Conservation (phyloP, 2,888 invertebrate genomes). For the Diplolepis rosae region DNA sequence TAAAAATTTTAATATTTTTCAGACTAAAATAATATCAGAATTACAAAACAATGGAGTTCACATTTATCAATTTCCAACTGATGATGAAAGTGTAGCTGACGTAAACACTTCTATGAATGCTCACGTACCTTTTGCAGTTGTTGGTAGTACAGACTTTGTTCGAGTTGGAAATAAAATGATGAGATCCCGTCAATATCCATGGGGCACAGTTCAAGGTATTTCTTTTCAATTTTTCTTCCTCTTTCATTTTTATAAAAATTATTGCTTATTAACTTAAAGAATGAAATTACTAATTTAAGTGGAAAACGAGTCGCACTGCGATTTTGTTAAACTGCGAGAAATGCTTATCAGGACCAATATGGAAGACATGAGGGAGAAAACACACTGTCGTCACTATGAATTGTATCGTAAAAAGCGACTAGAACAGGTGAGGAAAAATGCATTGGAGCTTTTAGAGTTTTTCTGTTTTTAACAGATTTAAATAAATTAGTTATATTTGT, state of each 20-base stretch:
- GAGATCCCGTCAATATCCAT: slow-evolving; percentile 97
- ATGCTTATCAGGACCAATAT: slow-evolving; percentile 99
- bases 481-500: slow-evolving; percentile 34
- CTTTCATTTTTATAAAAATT: background rate
- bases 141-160: slow-evolving; percentile 98
- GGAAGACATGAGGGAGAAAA: slow-evolving; percentile 99
- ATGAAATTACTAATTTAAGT: slow-evolving; percentile 75
- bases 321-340: slow-evolving; percentile 98
- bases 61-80: slow-evolving; percentile 98
- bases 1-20: no score
- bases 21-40: slow-evolving; percentile 94
- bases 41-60: slow-evolving; percentile 94
- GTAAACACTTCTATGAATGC: slow-evolving; percentile 93
- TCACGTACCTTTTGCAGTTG: slow-evolving; percentile 98
- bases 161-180: slow-evolving; percentile 97
- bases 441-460: no score
- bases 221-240: background rate
- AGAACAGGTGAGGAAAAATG: slow-evolving; percentile 78
- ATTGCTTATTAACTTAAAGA: background rate
- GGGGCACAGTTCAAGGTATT: slow-evolving; percentile 97
- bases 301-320: slow-evolving; percentile 99
- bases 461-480: background rate
- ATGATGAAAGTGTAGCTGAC: slow-evolving; percentile 96
- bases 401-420: slow-evolving; percentile 92
- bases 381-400: slow-evolving; percentile 97